These are phyloP conservation scores for Drosophila kanapiae DNA, from an alignment of 1,140 invertebrate species.

Conservation along the genomic window DNA sequence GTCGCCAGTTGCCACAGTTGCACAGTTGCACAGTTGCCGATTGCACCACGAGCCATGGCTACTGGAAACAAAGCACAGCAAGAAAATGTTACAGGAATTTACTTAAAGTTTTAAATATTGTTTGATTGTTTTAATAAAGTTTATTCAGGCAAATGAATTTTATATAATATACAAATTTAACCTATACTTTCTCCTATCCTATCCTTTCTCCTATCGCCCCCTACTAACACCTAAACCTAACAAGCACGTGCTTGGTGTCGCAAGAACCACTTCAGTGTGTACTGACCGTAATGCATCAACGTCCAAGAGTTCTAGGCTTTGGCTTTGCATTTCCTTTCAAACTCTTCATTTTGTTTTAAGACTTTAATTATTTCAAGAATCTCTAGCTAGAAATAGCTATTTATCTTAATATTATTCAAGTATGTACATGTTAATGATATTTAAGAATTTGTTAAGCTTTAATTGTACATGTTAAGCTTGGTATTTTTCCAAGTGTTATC, in stretches of 20 bases:
- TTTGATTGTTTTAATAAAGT: no score
- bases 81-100: conserved; percentile 2
- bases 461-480: neutral
- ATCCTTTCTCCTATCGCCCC: no score
- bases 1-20: conserved; percentile 35
- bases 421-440: neutral
- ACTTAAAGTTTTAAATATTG: no score
- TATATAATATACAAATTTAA: no score
- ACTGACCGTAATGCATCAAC: no score
- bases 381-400: no score
- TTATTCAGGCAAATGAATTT: neutral
- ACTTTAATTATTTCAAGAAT: neutral
- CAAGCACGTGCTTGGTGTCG: no score
- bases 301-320: no score
- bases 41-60: conserved; percentile 60
- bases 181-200: no score
- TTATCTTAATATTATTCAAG: neutral
- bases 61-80: conserved; percentile 36
- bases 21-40: conserved; percentile 30
- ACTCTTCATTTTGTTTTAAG: no score
- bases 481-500: conserved; percentile 11
- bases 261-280: no score
- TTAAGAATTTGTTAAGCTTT: neutral
- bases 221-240: no score
- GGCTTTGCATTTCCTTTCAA: neutral